Base-by-base conservation (phyloP, 2,888 invertebrate genomes). In the Perizoma flavofasciatum region DNA sequence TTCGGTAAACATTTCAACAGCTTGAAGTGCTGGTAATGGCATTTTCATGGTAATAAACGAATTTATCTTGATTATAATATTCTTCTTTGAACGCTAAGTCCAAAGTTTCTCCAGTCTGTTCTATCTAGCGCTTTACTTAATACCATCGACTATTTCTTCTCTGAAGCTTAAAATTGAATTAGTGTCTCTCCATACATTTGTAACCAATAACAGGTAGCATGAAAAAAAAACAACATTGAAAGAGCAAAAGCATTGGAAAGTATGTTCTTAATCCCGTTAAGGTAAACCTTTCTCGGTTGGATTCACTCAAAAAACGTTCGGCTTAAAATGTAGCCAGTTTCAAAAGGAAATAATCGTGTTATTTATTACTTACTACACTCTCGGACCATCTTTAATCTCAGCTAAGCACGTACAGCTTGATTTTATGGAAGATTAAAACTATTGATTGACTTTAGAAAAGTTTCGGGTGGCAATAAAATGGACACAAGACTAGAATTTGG, bases 341-440 rank as follows among this genome's bases (percentile, higher is more conserved):
- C 73, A 81, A 86, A 83, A 88, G 83, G 86, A 88, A 88, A 88
- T 90, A 89, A 92, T 91, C 89, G 78, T 75, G 85, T 90, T 91
- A 91, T 91, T 91, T 92, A 92, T 91, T 89, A 77, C 89, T 91
- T 89, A 77, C 89, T 75, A 73, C 70, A 75, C 80, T 77, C 83
- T 77, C 79, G 78, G 76, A 78, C 80, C 83, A 84, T 82, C 76
- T 89, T 85, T 90, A 92, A 91, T 91, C 91, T 89, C 72, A 72
- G 79, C 78, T 82, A 84, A 84, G 86, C 83, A 85, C 85, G 85
- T 86, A 82, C 75, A 75, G 74, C 78, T 81, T 73, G 81, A 88
- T 88, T 88, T 89, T 88, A 88, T 88, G 78, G 80, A 77, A 86
- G 87, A 89, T 89, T 89, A 86, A 85, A 84, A 85, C 73, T 73